These are phyloP conservation scores for Protaetia brevitarsis DNA, from an alignment of 1,140 invertebrate species.

Conservation along the genomic window DNA sequence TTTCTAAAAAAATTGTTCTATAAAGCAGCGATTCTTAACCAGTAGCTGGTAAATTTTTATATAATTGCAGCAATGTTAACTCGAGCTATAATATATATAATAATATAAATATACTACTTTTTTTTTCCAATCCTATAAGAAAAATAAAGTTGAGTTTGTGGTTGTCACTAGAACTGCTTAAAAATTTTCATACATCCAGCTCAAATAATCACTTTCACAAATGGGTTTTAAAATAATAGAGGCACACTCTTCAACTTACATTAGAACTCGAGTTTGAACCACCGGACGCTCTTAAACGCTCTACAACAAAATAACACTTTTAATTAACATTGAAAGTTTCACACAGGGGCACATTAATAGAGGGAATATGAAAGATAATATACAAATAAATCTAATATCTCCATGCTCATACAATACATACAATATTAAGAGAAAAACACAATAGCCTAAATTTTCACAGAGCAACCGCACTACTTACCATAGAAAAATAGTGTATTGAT, in stretches of 20 bases:
- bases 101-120: too few relatives aligned
- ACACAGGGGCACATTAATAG: too few relatives aligned
- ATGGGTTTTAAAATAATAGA: neutral
- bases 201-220: neutral
- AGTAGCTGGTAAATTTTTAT: too few relatives aligned
- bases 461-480: slow-evolving; percentile 24
- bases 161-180: too few relatives aligned
- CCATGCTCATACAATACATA: slow-evolving; percentile 17
- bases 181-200: too few relatives aligned
- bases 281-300: slow-evolving; percentile 58
- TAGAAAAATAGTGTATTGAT: neutral
- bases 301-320: slow-evolving; percentile 48
- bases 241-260: too few relatives aligned
- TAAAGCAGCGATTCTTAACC: too few relatives aligned
- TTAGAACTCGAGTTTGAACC: slow-evolving; percentile 51
- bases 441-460: slow-evolving; percentile 2
- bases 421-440: slow-evolving; percentile 8
- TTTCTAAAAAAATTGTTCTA: neutral
- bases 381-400: slow-evolving; percentile 17
- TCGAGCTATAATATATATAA: too few relatives aligned
- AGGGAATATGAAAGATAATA: too few relatives aligned
- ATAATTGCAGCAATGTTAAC: too few relatives aligned
- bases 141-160: too few relatives aligned
- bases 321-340: neutral
- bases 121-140: too few relatives aligned